These are phyloP conservation scores for Harpegnathos saltator DNA, from an alignment of 1,140 invertebrate species.

Conservation along the genomic window DNA sequence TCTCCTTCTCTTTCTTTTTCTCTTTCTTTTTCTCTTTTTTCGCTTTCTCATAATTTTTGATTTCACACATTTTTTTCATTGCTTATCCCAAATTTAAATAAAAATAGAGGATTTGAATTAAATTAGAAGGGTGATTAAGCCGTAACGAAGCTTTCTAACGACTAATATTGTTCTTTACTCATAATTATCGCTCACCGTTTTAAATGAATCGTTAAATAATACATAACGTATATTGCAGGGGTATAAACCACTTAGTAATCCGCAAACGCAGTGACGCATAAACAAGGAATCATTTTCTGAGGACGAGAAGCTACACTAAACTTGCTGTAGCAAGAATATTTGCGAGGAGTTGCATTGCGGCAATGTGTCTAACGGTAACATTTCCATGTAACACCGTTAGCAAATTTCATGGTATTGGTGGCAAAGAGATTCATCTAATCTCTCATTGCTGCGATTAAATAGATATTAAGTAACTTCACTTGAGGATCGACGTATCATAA, in stretches of 20 bases:
- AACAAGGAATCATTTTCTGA: slow-evolving; percentile 14
- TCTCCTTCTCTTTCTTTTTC: too few relatives aligned
- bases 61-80: neutral
- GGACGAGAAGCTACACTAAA: slow-evolving; percentile 18
- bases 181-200: too few relatives aligned
- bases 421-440: slow-evolving; percentile 23
- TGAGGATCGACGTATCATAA: slow-evolving; percentile 23
- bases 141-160: neutral
- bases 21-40: neutral
- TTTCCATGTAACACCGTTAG: too few relatives aligned
- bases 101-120: too few relatives aligned
- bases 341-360: slow-evolving; percentile 31
- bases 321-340: slow-evolving; percentile 26
- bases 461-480: slow-evolving; percentile 45
- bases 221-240: slow-evolving; percentile 71
- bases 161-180: neutral
- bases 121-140: neutral
- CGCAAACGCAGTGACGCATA: slow-evolving; percentile 73
- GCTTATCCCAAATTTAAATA: neutral
- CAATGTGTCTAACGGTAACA: neutral
- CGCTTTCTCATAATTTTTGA: neutral
- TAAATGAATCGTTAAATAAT: slow-evolving; percentile 13
- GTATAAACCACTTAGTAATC: slow-evolving; percentile 76
- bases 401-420: slow-evolving; percentile 46
- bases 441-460: slow-evolving; percentile 56